Conservation (phyloP, 2,888 invertebrate species). For the Chirona hameri region DNA sequence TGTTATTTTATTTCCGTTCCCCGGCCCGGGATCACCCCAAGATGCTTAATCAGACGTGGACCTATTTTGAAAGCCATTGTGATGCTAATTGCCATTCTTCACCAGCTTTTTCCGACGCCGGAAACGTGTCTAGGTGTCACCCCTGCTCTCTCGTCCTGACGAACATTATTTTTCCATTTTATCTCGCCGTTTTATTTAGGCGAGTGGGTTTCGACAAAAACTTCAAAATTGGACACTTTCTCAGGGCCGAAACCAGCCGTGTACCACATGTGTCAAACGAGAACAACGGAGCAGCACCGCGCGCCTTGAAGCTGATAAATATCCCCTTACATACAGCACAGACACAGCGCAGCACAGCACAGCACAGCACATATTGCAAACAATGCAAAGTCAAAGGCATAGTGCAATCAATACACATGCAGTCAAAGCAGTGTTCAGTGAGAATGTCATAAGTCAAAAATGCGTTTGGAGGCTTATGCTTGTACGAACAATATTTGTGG, state of each 20-base stretch:
- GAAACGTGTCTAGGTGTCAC: constrained; percentile 4
- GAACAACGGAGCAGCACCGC: too few relatives aligned
- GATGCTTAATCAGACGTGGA: constrained; percentile 10
- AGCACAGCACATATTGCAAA: too few relatives aligned
- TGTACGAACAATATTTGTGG: too few relatives aligned
- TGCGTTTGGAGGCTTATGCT: too few relatives aligned
- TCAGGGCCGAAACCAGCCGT: not conserved
- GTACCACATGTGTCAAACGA: too few relatives aligned
- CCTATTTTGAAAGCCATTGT: constrained; percentile 26
- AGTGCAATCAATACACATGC: too few relatives aligned
- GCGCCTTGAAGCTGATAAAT: too few relatives aligned
- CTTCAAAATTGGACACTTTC: not conserved
- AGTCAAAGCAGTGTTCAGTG: too few relatives aligned
- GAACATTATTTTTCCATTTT: constrained; percentile 5
- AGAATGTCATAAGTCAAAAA: too few relatives aligned
- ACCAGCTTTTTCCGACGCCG: not conserved
- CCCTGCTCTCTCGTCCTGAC: not conserved
- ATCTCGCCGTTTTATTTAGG: not conserved
- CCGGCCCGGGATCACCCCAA: not conserved
- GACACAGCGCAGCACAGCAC: too few relatives aligned
- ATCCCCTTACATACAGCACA: too few relatives aligned
- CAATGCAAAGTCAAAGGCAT: too few relatives aligned
- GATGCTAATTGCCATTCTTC: constrained; percentile 13
- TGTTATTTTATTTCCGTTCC: constrained; percentile 2
- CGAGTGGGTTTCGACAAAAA: not conserved